Conservation (phyloP, 1,140 invertebrate species). For the Brachionus manjavacas region DNA sequence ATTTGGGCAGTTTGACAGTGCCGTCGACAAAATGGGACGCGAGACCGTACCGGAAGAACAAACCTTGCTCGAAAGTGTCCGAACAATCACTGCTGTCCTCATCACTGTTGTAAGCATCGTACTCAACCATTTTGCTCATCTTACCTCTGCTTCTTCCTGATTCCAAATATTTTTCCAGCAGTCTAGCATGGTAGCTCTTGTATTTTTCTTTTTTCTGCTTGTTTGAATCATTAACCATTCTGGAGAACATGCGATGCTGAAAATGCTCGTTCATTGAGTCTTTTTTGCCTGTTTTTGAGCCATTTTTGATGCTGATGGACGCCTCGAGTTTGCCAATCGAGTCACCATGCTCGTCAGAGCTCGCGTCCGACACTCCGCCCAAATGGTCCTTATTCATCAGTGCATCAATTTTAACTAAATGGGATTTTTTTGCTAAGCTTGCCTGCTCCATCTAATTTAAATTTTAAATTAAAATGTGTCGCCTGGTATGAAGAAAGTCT, state of each 20-base stretch:
- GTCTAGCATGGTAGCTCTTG: not conserved
- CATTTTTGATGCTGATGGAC: not conserved
- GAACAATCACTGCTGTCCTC: constrained; percentile 7
- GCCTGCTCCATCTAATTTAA: not conserved
- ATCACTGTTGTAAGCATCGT: not conserved
- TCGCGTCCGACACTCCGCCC: not conserved
- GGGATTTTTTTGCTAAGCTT: not conserved
- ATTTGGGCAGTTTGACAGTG: not conserved
- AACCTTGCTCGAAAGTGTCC: not conserved
- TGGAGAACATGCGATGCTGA: constrained; percentile 8
- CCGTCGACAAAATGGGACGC: not conserved
- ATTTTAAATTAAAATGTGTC: not conserved
- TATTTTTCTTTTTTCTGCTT: constrained; percentile 23
- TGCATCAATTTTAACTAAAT: not conserved
- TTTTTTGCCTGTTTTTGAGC: not conserved
- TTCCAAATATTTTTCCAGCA: constrained; percentile 27
- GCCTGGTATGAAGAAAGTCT: not conserved
- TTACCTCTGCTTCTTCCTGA: constrained; percentile 12
- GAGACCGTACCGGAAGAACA: not conserved
- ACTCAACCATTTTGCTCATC: not conserved
- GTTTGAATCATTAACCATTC: not conserved
- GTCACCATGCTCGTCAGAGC: not conserved
- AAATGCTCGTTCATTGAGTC: not conserved
- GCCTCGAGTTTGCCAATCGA: not conserved
- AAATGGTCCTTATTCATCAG: not conserved